Base-by-base conservation (phyloP, 2,888 invertebrate genomes). In the Lamproptera curius region DNA sequence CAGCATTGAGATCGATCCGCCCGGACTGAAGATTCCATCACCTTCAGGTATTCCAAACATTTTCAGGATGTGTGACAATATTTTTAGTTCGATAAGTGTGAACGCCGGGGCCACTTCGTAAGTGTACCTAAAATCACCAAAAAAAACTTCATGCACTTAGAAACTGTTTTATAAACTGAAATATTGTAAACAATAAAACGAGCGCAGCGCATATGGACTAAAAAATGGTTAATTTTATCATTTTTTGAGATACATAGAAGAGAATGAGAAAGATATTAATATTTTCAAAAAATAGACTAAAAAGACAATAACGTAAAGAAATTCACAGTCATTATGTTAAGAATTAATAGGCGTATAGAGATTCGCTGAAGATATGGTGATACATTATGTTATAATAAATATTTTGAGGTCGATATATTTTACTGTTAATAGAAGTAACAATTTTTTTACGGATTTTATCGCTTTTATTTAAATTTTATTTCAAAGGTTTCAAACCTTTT, bases 91-190 rank as follows among this genome's bases (percentile, higher is more conserved):
- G 49, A 94, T 90, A 1, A 95, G 76, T 0, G 93, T 93, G 66
- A 95, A 94, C 0, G 92, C 93, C 15, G 95, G 95, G 0, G 92
- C 94, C 10, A 95, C 94, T 78, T 95, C 95, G 63, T 89, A 95
- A 0, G 95, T 95, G 64, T 94, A 93, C 51, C 94, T 94, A 69
- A 10, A 76, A 70, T n/a, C 31, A 11, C n/a, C 4, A 23, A 6
- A 6, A 23, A 23, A 23, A 4, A 23, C 23, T 8, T 23, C 8
- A 4, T 23, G 5, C 23, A 23, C 5, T 8, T 4, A 23, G 23
- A 4, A 8, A 23, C 8, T 23, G 4, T 23, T 23, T 4, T 6
- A 23, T 6, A 6, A 6, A 23, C 23, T 23, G 8, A 23, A 23
- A 23, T 23, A 23, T 23, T 8, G 23, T 23, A 8, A 8, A 23